Conservation (phyloP, 2,888 invertebrate species). For the Synergus umbraculus region DNA sequence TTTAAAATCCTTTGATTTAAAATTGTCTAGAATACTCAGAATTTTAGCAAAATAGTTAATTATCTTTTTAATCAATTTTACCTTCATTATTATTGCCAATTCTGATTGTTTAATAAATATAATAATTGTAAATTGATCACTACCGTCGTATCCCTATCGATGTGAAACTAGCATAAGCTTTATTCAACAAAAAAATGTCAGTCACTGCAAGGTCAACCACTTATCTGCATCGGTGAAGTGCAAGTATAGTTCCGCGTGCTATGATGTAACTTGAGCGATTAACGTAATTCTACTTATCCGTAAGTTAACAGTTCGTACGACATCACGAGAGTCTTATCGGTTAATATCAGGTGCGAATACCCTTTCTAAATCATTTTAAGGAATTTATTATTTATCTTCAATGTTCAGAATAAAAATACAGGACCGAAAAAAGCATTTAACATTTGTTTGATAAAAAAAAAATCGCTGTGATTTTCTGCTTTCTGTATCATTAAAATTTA, state of each 20-base stretch:
- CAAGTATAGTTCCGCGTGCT: constrained; percentile 68
- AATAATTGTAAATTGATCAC: not conserved
- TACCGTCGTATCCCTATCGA: not conserved
- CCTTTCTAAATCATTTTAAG: not conserved
- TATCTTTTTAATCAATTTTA: not conserved
- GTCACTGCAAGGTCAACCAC: constrained; percentile 62
- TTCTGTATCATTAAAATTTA: too few relatives aligned
- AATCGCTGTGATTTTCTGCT: too few relatives aligned
- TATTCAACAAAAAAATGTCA: constrained; percentile 43
- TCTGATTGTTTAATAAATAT: not conserved
- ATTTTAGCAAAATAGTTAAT: not conserved
- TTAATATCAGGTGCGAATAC: not conserved
- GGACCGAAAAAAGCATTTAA: too few relatives aligned
- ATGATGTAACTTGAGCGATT: constrained; percentile 66
- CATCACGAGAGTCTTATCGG: constrained; percentile 35
- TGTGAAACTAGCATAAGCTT: not conserved
- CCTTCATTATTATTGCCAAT: not conserved
- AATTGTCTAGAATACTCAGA: too few relatives aligned
- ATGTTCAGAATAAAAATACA: too few relatives aligned
- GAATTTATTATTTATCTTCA: too few relatives aligned
- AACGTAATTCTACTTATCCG: constrained; percentile 65
- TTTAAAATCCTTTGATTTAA: too few relatives aligned
- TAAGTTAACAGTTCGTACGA: constrained; percentile 50
- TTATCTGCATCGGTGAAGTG: constrained; percentile 60
- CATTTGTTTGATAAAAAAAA: too few relatives aligned